Evolutionary conservation across 2,888 invertebrate genomes (phyloP).

Genomic region (Drosophila anomalipes): DNA sequence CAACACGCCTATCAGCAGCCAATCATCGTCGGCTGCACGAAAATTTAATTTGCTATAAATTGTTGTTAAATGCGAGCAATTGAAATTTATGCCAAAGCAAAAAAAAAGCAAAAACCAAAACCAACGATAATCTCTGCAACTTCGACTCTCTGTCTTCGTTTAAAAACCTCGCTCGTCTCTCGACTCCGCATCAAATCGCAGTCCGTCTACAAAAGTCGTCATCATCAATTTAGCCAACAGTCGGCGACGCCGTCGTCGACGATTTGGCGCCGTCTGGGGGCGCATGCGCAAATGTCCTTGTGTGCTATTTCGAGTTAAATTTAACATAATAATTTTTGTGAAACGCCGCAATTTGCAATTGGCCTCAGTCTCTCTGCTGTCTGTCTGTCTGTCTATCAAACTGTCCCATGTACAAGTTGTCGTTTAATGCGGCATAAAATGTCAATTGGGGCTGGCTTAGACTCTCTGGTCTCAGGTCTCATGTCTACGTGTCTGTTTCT

Average conservation of each 20-base stretch:
- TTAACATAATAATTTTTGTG: conserved; percentile 80
- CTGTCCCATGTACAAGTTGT: conserved; percentile 54
- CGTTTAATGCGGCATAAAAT: conserved; percentile 75
- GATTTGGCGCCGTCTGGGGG: conserved; percentile 77
- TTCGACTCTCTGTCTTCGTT: conserved; percentile 13
- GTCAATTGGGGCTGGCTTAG: conserved; percentile 70
- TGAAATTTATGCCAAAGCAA: conserved; percentile 78
- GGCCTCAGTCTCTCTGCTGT: conserved; percentile 44
- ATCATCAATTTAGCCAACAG: conserved; percentile 77
- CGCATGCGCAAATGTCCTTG: conserved; percentile 78
- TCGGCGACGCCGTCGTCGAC: conserved; percentile 62
- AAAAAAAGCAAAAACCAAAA: conserved; percentile 30
- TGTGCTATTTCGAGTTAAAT: conserved; percentile 77
- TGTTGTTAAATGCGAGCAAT: conserved; percentile 81
- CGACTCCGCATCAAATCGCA: conserved; percentile 2
- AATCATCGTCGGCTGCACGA: conserved; percentile 69
- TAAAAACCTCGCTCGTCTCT: background rate
- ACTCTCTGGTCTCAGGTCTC: conserved; percentile 13
- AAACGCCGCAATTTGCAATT: conserved; percentile 73
- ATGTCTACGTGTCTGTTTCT: conserved; percentile 1
- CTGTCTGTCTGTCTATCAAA: conserved; percentile 25
- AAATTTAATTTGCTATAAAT: conserved; percentile 81
- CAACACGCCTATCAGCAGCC: conserved; percentile 71
- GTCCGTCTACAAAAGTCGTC: conserved; percentile 44
- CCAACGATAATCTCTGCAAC: conserved; percentile 70